Conservation (phyloP, 2,113 vertebrate species). For the Rhinolophus ferrumequinum region DNA sequence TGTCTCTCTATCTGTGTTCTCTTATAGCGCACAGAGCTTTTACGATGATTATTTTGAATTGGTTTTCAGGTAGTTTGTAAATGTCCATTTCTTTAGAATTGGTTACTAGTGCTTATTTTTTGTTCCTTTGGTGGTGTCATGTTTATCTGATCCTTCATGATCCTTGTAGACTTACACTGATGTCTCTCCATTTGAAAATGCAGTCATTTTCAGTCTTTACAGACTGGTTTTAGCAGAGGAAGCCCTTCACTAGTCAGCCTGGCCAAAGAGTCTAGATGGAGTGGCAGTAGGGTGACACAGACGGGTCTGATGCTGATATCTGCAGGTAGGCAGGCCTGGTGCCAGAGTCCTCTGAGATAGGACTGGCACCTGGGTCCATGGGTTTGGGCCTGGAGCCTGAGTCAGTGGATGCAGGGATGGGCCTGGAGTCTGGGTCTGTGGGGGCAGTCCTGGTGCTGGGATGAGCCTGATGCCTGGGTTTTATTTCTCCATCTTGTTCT, state of each 20-base stretch:
- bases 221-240: background rate
- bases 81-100: background rate
- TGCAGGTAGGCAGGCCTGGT: too few relatives aligned
- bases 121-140: background rate
- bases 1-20: background rate
- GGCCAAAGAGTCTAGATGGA: background rate
- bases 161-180: background rate
- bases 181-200: background rate
- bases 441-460: background rate
- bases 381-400: background rate
- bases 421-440: background rate
- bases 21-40: background rate
- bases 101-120: background rate
- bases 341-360: background rate
- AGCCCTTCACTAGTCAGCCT: background rate
- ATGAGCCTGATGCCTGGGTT: background rate
- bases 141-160: background rate
- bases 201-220: background rate
- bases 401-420: background rate
- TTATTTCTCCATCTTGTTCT: background rate
- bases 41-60: background rate
- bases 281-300: background rate
- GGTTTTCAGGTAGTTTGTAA: background rate
- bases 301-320: too few relatives aligned
- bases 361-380: background rate